A percentile compares a stretch with the other conserved stretches of the same genome.
Conservation (phyloP, 2,113 vertebrate species). For the Chloropsis hardwickii region DNA sequence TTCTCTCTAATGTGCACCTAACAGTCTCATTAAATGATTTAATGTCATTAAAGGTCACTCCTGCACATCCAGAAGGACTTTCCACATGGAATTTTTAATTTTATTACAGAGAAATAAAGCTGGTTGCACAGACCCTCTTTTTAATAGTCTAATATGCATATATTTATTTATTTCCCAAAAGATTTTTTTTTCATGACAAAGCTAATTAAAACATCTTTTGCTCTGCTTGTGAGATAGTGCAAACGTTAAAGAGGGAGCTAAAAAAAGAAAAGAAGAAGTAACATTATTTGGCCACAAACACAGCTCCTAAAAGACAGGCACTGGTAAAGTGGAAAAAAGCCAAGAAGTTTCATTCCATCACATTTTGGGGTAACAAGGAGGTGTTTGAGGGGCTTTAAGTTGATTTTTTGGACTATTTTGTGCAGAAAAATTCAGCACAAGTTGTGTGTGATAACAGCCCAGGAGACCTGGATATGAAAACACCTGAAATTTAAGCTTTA, state of each 20-base stretch:
- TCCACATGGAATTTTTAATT: background rate
- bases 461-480: background rate
- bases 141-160: background rate
- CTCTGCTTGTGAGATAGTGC: background rate
- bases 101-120: background rate
- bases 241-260: background rate
- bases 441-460: background rate
- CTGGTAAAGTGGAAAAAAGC: background rate
- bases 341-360: background rate
- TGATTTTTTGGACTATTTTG: background rate
- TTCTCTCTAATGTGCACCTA: background rate
- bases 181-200: background rate
- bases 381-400: background rate
- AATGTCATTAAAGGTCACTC: background rate
- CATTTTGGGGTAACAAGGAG: background rate
- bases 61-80: background rate
- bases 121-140: background rate
- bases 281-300: background rate
- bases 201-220: background rate
- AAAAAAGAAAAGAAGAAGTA: background rate
- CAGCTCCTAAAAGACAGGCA: rapidly evolving
- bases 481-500: background rate
- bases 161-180: background rate
- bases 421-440: background rate
- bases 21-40: background rate